Evolutionary conservation across 2,113 vertebrate genomes (phyloP).

Genomic region (Hiodon tergisus): DNA sequence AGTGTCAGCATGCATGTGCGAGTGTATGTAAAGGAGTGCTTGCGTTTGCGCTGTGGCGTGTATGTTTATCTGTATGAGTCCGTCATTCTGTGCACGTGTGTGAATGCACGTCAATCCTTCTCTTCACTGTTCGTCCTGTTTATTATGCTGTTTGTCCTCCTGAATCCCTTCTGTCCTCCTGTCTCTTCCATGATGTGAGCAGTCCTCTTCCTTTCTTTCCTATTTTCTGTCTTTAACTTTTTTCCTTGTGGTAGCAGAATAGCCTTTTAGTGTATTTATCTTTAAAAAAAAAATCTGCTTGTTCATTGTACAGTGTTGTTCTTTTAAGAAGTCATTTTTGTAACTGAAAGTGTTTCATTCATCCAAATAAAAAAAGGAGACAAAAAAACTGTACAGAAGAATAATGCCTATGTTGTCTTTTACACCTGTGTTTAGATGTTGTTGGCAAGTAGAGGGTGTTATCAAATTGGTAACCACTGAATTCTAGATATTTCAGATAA

Average conservation of each 20-base stretch:
- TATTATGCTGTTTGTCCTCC: constrained; percentile 20
- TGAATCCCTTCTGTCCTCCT: constrained; percentile 18
- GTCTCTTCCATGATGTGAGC: constrained; percentile 49
- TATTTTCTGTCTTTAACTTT: constrained; percentile 34
- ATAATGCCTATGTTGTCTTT: constrained; percentile 31
- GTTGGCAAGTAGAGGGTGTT: no score
- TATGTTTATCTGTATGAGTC: not conserved
- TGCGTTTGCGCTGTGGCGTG: no score
- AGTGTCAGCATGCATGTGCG: not conserved
- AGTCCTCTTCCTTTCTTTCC: constrained; percentile 36
- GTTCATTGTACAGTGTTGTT: constrained; percentile 78
- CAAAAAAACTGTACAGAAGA: constrained; percentile 63
- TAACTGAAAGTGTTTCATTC: constrained; percentile 78
- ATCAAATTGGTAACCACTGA: no score
- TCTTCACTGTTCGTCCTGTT: not conserved
- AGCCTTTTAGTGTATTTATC: constrained; percentile 73
- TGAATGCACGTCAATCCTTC: not conserved
- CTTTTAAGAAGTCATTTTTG: constrained; percentile 76
- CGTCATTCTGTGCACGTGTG: not conserved
- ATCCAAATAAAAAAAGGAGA: constrained; percentile 71
- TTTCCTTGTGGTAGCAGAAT: constrained; percentile 66
- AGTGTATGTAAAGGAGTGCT: not conserved
- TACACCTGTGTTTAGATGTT: not conserved
- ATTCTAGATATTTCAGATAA: no score
- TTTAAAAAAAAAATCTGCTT: constrained; percentile 70